Percentiles rank a stretch among this genome's conserved stretches.
Evolutionary conservation across 2,113 vertebrate species (phyloP).

Genomic region (Cepphus grylle): DNA sequence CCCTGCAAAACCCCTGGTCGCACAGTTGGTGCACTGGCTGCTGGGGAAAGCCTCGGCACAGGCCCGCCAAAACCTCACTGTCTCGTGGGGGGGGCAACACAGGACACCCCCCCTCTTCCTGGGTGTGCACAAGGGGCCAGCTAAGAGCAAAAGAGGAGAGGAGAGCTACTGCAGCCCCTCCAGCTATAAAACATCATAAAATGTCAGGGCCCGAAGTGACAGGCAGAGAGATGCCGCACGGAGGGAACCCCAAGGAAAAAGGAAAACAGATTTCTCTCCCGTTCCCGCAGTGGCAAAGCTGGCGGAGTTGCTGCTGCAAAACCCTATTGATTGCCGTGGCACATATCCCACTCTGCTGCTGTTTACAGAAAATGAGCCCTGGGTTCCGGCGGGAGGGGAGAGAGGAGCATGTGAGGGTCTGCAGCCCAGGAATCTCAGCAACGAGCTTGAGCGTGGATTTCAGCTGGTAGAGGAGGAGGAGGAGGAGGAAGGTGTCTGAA

Average conservation of each 20-base stretch:
- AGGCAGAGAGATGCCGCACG: neutral
- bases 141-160: neutral
- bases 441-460: rapidly evolving
- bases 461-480: neutral
- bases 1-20: neutral
- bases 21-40: neutral
- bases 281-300: neutral
- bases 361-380: neutral
- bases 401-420: rapidly evolving
- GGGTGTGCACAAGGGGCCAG: neutral
- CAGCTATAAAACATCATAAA: neutral
- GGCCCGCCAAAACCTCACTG: neutral
- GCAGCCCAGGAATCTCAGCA: neutral
- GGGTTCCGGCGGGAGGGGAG: neutral
- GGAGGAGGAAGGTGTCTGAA: neutral
- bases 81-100: rapidly evolving
- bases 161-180: neutral
- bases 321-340: neutral
- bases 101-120: neutral
- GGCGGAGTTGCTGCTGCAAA: neutral
- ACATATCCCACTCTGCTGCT: neutral
- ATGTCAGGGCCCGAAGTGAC: neutral
- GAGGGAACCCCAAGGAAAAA: neutral
- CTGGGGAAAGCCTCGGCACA: neutral
- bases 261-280: neutral